A percentile compares a stretch with the other conserved stretches of the same genome.
Evolutionary conservation across 1,140 invertebrate genomes (phyloP).

Genomic region (Aphaenogaster ashmeadi): DNA sequence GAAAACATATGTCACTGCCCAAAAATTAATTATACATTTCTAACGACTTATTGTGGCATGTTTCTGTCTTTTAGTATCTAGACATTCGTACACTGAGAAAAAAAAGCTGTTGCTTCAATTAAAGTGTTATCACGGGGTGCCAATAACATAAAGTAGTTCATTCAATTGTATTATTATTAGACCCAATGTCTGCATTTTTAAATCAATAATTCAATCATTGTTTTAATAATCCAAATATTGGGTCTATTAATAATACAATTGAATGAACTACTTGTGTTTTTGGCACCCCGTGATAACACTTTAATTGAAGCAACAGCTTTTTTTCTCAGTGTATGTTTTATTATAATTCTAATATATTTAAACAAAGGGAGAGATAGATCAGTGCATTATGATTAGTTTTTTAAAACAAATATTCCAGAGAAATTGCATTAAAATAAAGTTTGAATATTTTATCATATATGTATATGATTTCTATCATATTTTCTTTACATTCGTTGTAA

Average conservation of each 20-base stretch:
- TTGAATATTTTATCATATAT: neutral
- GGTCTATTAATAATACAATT: too few relatives aligned
- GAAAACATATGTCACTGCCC: neutral
- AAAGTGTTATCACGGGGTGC: too few relatives aligned
- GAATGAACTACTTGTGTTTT: too few relatives aligned
- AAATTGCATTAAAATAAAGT: neutral
- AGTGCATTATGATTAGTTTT: neutral
- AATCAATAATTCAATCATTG: too few relatives aligned
- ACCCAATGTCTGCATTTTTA: too few relatives aligned
- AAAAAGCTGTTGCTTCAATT: too few relatives aligned
- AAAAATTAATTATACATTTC: neutral
- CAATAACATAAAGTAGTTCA: too few relatives aligned
- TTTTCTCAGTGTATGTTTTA: neutral
- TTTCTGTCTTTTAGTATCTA: neutral
- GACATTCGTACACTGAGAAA: neutral
- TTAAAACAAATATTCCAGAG: neutral
- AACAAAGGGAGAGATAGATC: neutral
- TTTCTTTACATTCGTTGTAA: neutral
- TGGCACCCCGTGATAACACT: too few relatives aligned
- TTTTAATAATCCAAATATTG: too few relatives aligned
- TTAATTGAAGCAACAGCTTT: too few relatives aligned
- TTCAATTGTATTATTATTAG: too few relatives aligned
- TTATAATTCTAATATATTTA: neutral
- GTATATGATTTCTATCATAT: neutral
- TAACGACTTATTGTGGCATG: neutral